Percentiles rank a stretch among this genome's conserved stretches.
Evolutionary conservation across 2,113 vertebrate species (phyloP).

Genomic region (Callipepla squamata): DNA sequence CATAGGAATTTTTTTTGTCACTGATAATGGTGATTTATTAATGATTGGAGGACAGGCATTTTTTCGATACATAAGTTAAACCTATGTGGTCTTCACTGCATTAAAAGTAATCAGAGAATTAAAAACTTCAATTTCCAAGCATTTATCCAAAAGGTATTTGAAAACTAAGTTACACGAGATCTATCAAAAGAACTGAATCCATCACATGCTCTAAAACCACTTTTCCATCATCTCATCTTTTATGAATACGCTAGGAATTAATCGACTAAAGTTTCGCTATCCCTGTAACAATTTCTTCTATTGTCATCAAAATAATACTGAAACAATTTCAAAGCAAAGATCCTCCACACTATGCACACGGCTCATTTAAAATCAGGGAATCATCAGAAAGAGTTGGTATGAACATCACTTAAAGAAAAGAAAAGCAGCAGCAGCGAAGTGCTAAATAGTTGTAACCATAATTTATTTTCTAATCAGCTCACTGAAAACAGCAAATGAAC

Average conservation of each 20-base stretch:
- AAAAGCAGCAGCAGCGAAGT: not conserved
- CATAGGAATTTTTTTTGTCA: not conserved
- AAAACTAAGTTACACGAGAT: not conserved
- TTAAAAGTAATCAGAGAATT: not conserved
- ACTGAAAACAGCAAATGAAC: not conserved
- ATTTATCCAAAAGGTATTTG: not conserved
- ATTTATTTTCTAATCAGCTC: constrained; percentile 6
- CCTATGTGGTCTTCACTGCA: not conserved
- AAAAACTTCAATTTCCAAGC: not conserved
- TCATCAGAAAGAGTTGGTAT: not conserved
- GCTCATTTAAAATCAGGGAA: not conserved
- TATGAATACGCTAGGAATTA: not conserved
- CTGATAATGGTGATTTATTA: not conserved
- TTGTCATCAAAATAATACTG: not conserved
- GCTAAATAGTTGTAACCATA: not conserved
- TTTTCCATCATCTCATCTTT: not conserved
- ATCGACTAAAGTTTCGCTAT: not conserved
- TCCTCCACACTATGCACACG: not conserved
- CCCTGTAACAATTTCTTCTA: not conserved
- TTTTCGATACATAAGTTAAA: not conserved
- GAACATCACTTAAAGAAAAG: not conserved
- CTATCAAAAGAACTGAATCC: not conserved
- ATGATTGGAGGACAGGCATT: not conserved
- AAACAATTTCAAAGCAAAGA: not conserved
- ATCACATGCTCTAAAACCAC: not conserved